phyloP scores from a whole-genome alignment of 92 coral and sea anemone genomes.

The Micromussa lordhowensis region DNA sequence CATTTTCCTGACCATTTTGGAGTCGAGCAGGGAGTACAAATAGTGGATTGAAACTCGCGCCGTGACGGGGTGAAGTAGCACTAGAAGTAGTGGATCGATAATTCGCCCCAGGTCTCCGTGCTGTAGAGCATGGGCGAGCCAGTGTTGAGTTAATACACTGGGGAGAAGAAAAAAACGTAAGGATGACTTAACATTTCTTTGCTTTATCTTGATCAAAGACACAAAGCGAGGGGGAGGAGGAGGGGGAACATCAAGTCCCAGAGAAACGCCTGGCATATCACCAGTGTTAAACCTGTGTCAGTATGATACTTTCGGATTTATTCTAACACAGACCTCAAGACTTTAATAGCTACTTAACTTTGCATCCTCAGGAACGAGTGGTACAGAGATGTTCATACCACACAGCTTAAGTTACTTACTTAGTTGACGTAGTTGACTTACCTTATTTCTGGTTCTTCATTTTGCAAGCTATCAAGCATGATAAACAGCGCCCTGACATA shows the following conservation, averaged over 20 bases:
- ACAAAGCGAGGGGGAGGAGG: not conserved
- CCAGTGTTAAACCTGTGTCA: no score
- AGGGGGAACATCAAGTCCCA: no score
- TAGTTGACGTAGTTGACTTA: no score
- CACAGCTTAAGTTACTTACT: not conserved
- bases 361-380: no score
- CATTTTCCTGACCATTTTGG: constrained; percentile 17
- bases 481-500: constrained; percentile 86
- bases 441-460: constrained; percentile 95
- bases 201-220: not conserved
- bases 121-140: constrained; percentile 97
- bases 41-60: constrained; percentile 87
- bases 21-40: constrained; percentile 60
- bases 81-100: constrained; percentile 83
- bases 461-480: constrained; percentile 93
- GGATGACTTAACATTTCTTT: not conserved
- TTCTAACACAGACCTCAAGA: no score
- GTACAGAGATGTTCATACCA: not conserved
- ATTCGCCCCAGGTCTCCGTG: constrained; percentile 99
- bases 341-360: no score
- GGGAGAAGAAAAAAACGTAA: not conserved
- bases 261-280: no score
- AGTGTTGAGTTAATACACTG: constrained; percentile 89
- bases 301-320: no score
- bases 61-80: constrained; percentile 94